Evolutionary conservation across 2,888 invertebrate species (phyloP).

Genomic region (Andrena flavipes): DNA sequence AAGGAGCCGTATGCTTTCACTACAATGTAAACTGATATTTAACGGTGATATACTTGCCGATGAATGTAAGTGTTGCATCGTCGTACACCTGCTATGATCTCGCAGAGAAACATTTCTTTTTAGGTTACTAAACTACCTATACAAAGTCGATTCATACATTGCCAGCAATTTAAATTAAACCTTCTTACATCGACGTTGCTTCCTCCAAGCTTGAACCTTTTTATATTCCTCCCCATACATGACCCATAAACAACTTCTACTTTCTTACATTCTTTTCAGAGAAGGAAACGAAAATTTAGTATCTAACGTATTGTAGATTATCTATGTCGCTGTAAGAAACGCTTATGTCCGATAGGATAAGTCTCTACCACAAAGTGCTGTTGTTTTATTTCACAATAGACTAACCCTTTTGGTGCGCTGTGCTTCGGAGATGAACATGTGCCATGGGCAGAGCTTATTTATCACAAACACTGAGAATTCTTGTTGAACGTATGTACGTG

Average conservation of each 20-base stretch:
- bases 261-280: constrained; percentile 2
- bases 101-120: constrained; percentile 42
- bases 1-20: constrained; percentile 43
- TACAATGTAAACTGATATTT: constrained; percentile 47
- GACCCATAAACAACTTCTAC: background rate
- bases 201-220: background rate
- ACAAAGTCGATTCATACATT: constrained; percentile 24
- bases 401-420: background rate
- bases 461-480: background rate
- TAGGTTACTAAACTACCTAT: constrained; percentile 62
- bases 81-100: constrained; percentile 36
- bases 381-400: constrained; percentile 4
- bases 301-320: background rate
- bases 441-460: background rate
- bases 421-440: background rate
- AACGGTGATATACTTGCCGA: constrained; percentile 33
- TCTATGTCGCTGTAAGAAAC: background rate
- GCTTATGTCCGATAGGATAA: background rate
- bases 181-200: background rate
- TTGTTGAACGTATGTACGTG: too few relatives aligned
- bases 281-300: background rate
- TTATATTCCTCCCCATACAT: background rate
- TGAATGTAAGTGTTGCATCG: constrained; percentile 58
- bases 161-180: constrained; percentile 13
- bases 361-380: background rate